Percentiles rank a stretch among this genome's conserved stretches.
These are phyloP conservation scores for Athalia rosae DNA, from an alignment of 2,888 invertebrate species.

Conservation along the genomic window DNA sequence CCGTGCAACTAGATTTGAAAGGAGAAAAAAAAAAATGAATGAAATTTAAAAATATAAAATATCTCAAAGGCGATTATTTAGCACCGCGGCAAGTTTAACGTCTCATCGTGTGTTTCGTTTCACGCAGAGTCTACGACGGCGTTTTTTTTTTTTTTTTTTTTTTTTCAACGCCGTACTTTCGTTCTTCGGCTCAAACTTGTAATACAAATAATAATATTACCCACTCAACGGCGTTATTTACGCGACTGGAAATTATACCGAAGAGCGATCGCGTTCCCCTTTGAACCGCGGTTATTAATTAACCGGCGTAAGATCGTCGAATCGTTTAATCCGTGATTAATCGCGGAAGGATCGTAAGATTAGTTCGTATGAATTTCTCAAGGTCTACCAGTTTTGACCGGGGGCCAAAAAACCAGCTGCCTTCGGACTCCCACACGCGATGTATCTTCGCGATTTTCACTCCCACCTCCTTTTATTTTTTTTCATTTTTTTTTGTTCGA, in stretches of 20 bases:
- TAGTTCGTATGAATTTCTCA: conserved; percentile 73
- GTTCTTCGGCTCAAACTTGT: too few species aligned
- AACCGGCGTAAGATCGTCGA: conserved; percentile 31
- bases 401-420: conserved; percentile 52
- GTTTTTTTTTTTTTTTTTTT: too few species aligned
- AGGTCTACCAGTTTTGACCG: conserved; percentile 73
- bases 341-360: conserved; percentile 54
- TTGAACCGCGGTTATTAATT: conserved; percentile 30
- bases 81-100: too few species aligned
- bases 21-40: too few species aligned
- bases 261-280: conserved; percentile 27
- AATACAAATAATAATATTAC: too few species aligned
- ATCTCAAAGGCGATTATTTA: neutral
- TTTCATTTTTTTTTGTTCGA: neutral
- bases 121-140: too few species aligned
- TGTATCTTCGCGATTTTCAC: neutral
- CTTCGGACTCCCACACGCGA: neutral
- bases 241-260: conserved; percentile 11
- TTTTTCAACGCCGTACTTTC: too few species aligned
- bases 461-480: neutral
- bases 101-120: too few species aligned
- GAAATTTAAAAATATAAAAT: too few species aligned
- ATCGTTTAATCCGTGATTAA: conserved; percentile 40
- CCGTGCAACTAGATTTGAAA: neutral
- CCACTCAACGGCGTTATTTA: conserved; percentile 4